Base-by-base conservation (phyloP, 2,797 vertebrate species). In the Mormyrops attenuatus region DNA sequence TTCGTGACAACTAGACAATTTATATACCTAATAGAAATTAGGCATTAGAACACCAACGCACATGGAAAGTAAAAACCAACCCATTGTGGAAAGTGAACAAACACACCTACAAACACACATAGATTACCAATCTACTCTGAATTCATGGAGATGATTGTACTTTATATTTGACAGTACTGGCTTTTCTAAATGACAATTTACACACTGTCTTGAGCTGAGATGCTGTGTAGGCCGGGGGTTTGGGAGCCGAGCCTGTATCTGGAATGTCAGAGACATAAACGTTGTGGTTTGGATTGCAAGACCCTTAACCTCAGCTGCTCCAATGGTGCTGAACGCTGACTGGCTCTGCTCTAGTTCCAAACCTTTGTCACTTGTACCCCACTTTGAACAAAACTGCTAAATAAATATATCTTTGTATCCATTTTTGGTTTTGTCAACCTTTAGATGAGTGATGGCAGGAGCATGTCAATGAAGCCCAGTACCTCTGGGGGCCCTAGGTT, bases 11-110 rank as follows among this genome's bases (percentile, higher is more conserved):
- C 80, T 7, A 47, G 2, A 57, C 89, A 47, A 73, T 55, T 57
- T 50, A 73, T 85, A 85, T 53, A 90, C 53, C 69, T 34, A 86
- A 11, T 86, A 26, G 85, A 41, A 50, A 85, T 86, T 52, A 53
- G 22, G 26, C 20, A n/a, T 86, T 86, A 86, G 50, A 30, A 20
- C 49, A n/a, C n/a, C 2, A 52, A 13, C 30, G n/a, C 41, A 38
- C 8, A 55, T 17, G 3, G 26, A 55, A 52, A 34, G 13, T 49
- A 26, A 85, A 85, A 47, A 49, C 22, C 49, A 86, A 17, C 4
- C 20, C 53, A 86, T 30, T 34, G 11, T 11, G 1, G 13, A 52
- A 53, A 52, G 30, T 86, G 85, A 49, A 52, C 82, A 30, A 30
- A 30, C 26, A 30, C 80, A 26, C 47, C 20, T 26, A n/a, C 44